Base-by-base conservation (phyloP, 2,888 invertebrate species). In the Drosophila neotestacea region DNA sequence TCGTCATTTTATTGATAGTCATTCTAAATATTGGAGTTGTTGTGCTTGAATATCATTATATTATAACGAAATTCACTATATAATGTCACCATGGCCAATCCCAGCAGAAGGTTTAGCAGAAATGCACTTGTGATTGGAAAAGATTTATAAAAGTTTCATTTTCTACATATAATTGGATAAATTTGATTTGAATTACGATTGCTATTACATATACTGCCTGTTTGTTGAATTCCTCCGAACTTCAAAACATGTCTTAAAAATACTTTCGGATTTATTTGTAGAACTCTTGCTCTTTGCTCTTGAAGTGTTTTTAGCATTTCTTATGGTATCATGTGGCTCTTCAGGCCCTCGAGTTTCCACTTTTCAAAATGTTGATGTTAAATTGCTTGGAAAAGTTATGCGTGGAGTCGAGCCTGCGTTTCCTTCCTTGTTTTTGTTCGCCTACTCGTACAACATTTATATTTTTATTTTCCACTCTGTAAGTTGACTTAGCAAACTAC, bases 311-410 rank as follows among this genome's bases (percentile, higher is more conserved):
- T 44, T 50, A 47, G 38, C 48, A 13, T 54, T 41, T 44, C 41
- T 48, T 54, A 30, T 52, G 27, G 44, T 54, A 54, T 56, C 64
- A 50, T n/a, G 27, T 60, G 65, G 41, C 30, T 47, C 56, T 44
- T 28, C 11, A 48, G 16, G 36, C 41, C 41, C 51, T 28, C 46
- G 30, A 51, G 42, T 46, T 39, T 69, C 30, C 60, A 44, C 72
- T 51, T 48, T 70, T 64, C 16, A 60, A 70, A 71, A 71, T 70
- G 77, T 70, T 74, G 64, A 46, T 68, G 82, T 77, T 75, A 84
- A 84, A 84, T 84, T 86, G 86, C 71, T 67, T 73, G 82, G 81
- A 84, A 84, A 84, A 84, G 84, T 86, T 84, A 84, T 83, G 84
- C 83, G 46, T 48, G 42, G 41, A 27, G 39, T 16, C 41, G 10